These are phyloP conservation scores for Popillia japonica DNA, from an alignment of 1,140 invertebrate genomes.

Conservation along the genomic window DNA sequence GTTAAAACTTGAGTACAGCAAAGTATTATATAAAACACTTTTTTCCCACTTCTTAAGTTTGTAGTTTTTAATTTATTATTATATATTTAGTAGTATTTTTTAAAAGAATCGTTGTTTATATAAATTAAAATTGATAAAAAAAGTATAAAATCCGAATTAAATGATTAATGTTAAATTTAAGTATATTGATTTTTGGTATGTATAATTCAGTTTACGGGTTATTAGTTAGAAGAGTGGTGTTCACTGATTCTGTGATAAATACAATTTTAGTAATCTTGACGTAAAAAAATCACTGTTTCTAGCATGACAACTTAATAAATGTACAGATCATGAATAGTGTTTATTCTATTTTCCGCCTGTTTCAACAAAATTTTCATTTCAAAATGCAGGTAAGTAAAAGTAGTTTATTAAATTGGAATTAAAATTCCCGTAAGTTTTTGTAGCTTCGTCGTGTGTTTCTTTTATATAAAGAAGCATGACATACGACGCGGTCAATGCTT, in stretches of 20 bases:
- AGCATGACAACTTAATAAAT: slow-evolving; percentile 61
- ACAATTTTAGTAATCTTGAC: slow-evolving; percentile 60
- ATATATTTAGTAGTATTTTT: slow-evolving; percentile 36
- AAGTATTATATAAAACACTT: slow-evolving; percentile 32
- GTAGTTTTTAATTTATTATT: slow-evolving; percentile 40
- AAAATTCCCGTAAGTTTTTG: too few species aligned
- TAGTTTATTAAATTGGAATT: too few species aligned
- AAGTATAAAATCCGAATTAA: slow-evolving; percentile 37
- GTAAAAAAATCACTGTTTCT: slow-evolving; percentile 58
- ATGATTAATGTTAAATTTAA: slow-evolving; percentile 31
- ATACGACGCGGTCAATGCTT: too few species aligned
- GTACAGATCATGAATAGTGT: slow-evolving; percentile 50
- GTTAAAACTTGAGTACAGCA: slow-evolving; percentile 22
- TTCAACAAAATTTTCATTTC: neutral
- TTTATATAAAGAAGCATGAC: too few species aligned
- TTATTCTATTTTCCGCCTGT: slow-evolving; percentile 20
- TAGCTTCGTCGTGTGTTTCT: too few species aligned
- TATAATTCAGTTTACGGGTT: slow-evolving; percentile 54
- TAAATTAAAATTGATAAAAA: slow-evolving; percentile 18
- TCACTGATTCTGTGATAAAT: slow-evolving; percentile 61
- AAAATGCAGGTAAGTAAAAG: neutral
- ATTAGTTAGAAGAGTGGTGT: slow-evolving; percentile 58
- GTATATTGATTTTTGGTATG: slow-evolving; percentile 42
- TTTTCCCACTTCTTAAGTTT: slow-evolving; percentile 15
- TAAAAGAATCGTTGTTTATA: slow-evolving; percentile 31